Evolutionary conservation across 2,113 vertebrate genomes (phyloP).

Genomic region (Mustelus asterias): DNA sequence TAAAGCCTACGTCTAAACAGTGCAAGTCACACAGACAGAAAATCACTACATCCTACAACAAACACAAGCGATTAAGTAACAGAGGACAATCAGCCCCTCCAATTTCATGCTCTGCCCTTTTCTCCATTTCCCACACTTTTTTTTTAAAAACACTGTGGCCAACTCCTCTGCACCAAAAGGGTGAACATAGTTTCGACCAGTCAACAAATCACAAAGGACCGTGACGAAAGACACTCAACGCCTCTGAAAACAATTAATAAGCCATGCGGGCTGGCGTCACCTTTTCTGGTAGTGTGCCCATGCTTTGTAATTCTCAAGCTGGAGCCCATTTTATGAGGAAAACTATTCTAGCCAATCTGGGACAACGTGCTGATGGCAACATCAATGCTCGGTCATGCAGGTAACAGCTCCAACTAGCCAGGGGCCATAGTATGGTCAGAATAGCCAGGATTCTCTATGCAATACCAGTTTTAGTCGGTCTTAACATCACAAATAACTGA

Average conservation of each 20-base stretch:
- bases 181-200: not conserved
- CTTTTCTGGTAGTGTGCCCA: not conserved
- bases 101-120: not conserved
- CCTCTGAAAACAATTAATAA: not conserved
- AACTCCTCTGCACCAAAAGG: not conserved
- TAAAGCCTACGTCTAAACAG: not conserved
- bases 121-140: not conserved
- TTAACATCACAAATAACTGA: not conserved
- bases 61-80: not conserved
- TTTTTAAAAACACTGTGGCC: not conserved
- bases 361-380: not conserved
- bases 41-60: not conserved
- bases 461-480: not conserved
- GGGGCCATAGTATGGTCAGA: not conserved
- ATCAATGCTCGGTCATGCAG: not conserved
- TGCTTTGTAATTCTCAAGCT: conserved; percentile 14
- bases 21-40: not conserved
- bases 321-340: not conserved
- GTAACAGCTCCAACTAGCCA: not conserved
- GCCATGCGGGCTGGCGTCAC: not conserved
- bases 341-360: not conserved
- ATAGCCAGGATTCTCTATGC: not conserved
- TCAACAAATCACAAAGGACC: not conserved
- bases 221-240: not conserved
- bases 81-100: not conserved